Conservation (phyloP, 2,113 vertebrate species). For the Vimba vimba region DNA sequence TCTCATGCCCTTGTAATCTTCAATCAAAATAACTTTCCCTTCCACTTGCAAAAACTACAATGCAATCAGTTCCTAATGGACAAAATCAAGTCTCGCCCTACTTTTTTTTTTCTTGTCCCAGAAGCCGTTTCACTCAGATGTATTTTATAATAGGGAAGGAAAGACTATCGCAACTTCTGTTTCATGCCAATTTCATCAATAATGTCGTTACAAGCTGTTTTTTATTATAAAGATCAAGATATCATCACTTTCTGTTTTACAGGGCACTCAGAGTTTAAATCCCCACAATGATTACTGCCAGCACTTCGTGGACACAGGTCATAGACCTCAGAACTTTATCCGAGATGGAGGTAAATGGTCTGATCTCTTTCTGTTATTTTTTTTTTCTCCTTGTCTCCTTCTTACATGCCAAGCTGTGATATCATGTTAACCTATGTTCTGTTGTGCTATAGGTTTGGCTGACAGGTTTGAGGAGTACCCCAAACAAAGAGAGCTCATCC, state of each 20-base stretch:
- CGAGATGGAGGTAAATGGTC: constrained; percentile 90
- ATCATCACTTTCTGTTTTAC: constrained; percentile 7
- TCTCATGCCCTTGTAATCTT: too few relatives aligned
- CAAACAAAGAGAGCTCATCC: constrained; percentile 95
- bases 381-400: not conserved
- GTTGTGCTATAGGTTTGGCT: constrained; percentile 83
- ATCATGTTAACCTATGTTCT: not conserved
- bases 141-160: too few relatives aligned
- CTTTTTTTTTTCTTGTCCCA: too few relatives aligned
- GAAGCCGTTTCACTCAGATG: too few relatives aligned
- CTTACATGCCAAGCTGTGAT: not conserved
- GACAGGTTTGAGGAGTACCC: constrained; percentile 99
- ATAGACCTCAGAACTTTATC: constrained; percentile 98
- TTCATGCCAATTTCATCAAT: not conserved
- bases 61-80: too few relatives aligned
- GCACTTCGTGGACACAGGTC: constrained; percentile 98
- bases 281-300: constrained; percentile 99
- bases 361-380: not conserved
- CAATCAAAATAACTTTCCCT: too few relatives aligned
- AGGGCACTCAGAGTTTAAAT: constrained; percentile 98
- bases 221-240: not conserved
- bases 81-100: too few relatives aligned
- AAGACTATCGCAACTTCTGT: too few relatives aligned
- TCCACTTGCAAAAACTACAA: too few relatives aligned
- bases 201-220: not conserved